These are phyloP conservation scores for Psittacula echo DNA, from an alignment of 2,797 vertebrate species.

Conservation along the genomic window DNA sequence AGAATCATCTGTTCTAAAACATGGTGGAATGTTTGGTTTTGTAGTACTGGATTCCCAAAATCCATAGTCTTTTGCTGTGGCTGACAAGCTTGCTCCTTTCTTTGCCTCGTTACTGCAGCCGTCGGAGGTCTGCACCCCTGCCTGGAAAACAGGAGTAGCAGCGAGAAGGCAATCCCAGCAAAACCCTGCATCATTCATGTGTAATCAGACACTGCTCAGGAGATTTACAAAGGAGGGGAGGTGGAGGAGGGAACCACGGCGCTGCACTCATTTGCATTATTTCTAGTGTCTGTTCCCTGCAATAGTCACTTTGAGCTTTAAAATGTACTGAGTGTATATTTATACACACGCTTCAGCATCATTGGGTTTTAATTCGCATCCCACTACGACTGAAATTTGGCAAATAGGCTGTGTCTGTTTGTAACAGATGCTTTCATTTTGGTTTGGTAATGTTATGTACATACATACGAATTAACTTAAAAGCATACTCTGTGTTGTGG, in stretches of 20 bases:
- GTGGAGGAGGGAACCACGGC: background rate
- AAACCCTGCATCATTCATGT: constrained; percentile 28
- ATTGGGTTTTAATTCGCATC: background rate
- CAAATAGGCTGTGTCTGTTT: background rate
- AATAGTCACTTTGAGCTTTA: background rate
- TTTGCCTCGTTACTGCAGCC: constrained; percentile 27
- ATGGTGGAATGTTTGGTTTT: constrained; percentile 15
- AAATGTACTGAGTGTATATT: background rate
- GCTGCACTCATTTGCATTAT: background rate
- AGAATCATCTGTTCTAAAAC: constrained; percentile 6
- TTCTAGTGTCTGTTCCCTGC: background rate
- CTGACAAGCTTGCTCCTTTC: constrained; percentile 4
- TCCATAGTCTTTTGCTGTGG: constrained; percentile 14
- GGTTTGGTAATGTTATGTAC: background rate
- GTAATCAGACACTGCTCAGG: constrained; percentile 10
- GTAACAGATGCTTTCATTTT: background rate
- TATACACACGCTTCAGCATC: background rate
- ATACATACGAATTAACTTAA: background rate
- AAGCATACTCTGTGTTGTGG: background rate
- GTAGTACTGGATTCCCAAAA: constrained; percentile 42
- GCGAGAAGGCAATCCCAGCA: background rate
- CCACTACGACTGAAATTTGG: background rate
- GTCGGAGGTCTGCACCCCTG: constrained; percentile 43
- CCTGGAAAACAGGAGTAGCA: constrained; percentile 47
- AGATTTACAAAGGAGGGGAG: constrained; percentile 17